Percentiles rank a stretch among this genome's conserved stretches.
Conservation (phyloP, 1,140 invertebrate genomes). For the Acromyrmex echinatior region DNA sequence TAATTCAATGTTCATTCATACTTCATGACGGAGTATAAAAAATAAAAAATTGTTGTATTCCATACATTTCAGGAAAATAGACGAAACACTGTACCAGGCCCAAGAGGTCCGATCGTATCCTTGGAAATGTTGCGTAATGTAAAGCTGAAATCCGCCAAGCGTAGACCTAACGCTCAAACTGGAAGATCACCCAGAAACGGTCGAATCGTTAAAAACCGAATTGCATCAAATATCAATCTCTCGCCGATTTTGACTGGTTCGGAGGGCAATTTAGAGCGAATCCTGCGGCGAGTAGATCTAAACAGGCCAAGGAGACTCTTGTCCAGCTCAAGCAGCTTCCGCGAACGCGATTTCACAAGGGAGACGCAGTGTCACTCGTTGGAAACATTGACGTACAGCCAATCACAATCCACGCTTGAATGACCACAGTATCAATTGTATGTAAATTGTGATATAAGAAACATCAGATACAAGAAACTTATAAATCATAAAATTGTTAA, state of each 20-base stretch:
- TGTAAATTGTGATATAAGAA: not conserved
- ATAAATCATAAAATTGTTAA: not conserved
- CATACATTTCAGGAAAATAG: constrained; percentile 75
- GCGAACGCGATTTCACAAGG: constrained; percentile 41
- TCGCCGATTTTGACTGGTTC: constrained; percentile 73
- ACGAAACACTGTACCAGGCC: constrained; percentile 67
- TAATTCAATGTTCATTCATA: not conserved
- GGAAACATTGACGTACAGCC: constrained; percentile 20
- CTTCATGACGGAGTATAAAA: not conserved
- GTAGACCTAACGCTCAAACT: constrained; percentile 66
- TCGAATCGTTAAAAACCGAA: constrained; percentile 67
- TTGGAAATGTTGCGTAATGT: constrained; percentile 82
- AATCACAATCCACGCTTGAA: constrained; percentile 39
- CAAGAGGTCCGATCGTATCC: constrained; percentile 76
- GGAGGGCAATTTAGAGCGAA: constrained; percentile 70
- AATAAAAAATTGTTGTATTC: not conserved
- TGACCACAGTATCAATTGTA: not conserved
- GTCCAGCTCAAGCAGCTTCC: constrained; percentile 48
- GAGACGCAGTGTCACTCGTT: constrained; percentile 47
- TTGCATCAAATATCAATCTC: constrained; percentile 70
- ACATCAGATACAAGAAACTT: constrained; percentile 2
- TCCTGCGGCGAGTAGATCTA: constrained; percentile 75
- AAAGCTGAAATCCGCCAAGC: constrained; percentile 79
- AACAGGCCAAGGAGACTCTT: constrained; percentile 65
- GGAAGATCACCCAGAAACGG: constrained; percentile 76